phyloP scores from a whole-genome alignment of 2,797 vertebrate genomes.

The Myotis myotis region DNA sequence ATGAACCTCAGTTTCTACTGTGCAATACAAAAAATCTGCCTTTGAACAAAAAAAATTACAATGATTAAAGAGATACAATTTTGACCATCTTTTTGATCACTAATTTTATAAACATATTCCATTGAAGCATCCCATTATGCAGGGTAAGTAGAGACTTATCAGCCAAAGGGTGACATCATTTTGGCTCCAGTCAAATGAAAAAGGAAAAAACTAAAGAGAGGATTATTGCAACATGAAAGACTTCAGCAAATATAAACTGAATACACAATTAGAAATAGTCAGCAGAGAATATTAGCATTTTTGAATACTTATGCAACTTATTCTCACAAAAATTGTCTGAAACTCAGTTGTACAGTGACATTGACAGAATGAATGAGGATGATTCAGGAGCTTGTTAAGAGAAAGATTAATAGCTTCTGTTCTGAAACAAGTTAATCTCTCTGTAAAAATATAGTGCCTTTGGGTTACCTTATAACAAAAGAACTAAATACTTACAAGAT shows the following conservation, averaged over 20 bases:
- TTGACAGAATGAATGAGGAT: slow-evolving; percentile 53
- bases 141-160: not conserved
- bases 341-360: slow-evolving; percentile 46
- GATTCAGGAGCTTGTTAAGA: slow-evolving; percentile 53
- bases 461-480: slow-evolving; percentile 59
- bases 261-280: slow-evolving; percentile 58
- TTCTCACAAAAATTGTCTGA: slow-evolving; percentile 45
- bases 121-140: not conserved
- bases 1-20: not conserved
- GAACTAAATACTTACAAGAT: slow-evolving; percentile 53
- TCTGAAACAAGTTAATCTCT: slow-evolving; percentile 62
- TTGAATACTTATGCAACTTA: not conserved
- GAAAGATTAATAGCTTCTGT: slow-evolving; percentile 67
- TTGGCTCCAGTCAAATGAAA: not conserved
- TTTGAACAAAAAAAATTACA: not conserved
- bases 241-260: slow-evolving; percentile 63
- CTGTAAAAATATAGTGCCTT: slow-evolving; percentile 56
- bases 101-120: not conserved
- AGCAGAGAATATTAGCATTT: slow-evolving; percentile 60
- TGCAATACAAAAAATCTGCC: not conserved
- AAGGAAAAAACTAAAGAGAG: slow-evolving; percentile 30
- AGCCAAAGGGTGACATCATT: not conserved
- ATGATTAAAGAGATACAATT: not conserved
- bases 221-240: slow-evolving; percentile 55
- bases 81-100: not conserved